Evolutionary conservation across 1,140 invertebrate species (phyloP).

Genomic region (Trinorchestia longiramus): DNA sequence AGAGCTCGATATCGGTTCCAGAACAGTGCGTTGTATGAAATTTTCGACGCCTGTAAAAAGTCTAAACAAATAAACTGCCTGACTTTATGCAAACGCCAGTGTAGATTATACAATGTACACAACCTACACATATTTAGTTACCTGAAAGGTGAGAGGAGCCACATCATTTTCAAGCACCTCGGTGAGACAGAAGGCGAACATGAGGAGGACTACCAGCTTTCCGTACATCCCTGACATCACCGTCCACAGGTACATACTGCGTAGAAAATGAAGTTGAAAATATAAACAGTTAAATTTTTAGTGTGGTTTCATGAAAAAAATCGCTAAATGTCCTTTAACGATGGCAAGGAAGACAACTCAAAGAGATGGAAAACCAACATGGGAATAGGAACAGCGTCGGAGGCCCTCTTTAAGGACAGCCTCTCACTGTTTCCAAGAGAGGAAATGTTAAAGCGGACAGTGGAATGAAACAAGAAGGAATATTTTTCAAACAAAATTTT

Average conservation of each 20-base stretch:
- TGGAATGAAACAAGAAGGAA: too few species aligned
- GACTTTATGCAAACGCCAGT: too few species aligned
- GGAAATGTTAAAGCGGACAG: too few species aligned
- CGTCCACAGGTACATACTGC: conserved; percentile 75
- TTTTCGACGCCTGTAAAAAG: too few species aligned
- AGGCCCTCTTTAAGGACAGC: too few species aligned
- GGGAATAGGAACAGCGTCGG: too few species aligned
- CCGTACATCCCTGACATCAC: conserved; percentile 75
- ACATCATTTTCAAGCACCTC: conserved; percentile 77
- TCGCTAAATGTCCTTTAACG: not conserved
- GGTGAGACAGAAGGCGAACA: conserved; percentile 75
- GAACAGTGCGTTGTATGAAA: too few species aligned
- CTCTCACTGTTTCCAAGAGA: too few species aligned
- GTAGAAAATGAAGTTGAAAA: conserved; percentile 65
- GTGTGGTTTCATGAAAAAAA: not conserved
- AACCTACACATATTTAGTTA: conserved; percentile 67
- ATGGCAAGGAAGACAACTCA: not conserved
- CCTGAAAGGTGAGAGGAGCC: conserved; percentile 76
- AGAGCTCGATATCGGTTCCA: too few species aligned
- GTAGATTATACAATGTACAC: not conserved
- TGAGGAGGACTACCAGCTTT: conserved; percentile 75
- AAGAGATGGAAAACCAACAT: not conserved
- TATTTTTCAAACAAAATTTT: too few species aligned
- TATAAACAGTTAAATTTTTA: not conserved
- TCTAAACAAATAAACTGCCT: too few species aligned